Evolutionary conservation across 2,888 invertebrate species (phyloP), one percentile per base, ranked within the genome.

Genomic region (Agrenia bidenticulata): DNA sequence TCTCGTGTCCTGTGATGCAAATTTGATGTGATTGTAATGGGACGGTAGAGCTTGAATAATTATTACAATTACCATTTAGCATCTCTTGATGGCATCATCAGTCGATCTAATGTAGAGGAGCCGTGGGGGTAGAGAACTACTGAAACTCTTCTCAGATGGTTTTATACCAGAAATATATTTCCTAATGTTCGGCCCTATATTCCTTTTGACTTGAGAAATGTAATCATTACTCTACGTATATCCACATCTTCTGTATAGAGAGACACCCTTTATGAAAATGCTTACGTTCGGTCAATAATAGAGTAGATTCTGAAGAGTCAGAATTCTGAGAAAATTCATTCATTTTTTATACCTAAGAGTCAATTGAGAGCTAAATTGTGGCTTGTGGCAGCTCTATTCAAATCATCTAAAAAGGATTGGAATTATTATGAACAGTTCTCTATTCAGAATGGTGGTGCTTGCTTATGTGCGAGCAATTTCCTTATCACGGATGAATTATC

Each of bases 321-420:
- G 41, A 41, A 57, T 57, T 57, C 56, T 57, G 2, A 9, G 56
- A 57, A 57, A 41, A 4, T 57, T 57, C 56, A 57, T 57, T 57
- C 56, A 57, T 57, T 57, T 41, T 55, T 57, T 57, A 32, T 11
- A 5, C 55, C 11, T 26, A 17, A 15, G 45, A 45, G 56, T 37
- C 56, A 57, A 57, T 57, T 57, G 41, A 57, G 19, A 32, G 32
- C 4, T 55, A 57, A 57, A 57, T 57, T 57, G 56, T 57, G 41
- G 56, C 56, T 45, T 45, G 45, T 45, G 45, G 45, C 45, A 45
- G 45, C 5, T n/a, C 45, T 32, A 45, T 45, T 45, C 19, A 45
- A 45, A 45, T 45, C 15, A 19, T 45, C 19, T 45, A 17, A 19
- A 45, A 45, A 45, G 45, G 45, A 45, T 45, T 45, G 19, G 15